phyloP scores from a whole-genome alignment of 2,888 invertebrate genomes.

The Rotaria macrura region DNA sequence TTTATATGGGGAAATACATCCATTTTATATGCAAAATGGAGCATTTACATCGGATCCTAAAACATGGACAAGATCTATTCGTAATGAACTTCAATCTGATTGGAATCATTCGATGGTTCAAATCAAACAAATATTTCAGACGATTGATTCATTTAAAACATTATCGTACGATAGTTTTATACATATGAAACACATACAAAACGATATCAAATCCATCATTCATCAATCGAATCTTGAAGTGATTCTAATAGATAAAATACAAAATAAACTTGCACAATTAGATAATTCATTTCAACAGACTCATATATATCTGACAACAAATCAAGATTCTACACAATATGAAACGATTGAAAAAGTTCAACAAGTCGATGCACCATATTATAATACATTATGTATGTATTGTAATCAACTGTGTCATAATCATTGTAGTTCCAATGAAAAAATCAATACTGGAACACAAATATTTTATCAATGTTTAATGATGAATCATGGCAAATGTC shows the following conservation, averaged over 20 bases:
- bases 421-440: not conserved
- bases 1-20: not conserved
- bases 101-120: not conserved
- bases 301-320: not conserved
- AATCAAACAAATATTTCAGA: not conserved
- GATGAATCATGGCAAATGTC: not conserved
- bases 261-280: not conserved
- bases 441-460: not conserved
- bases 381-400: not conserved
- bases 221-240: not conserved
- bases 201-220: not conserved
- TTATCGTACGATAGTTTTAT: not conserved
- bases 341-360: not conserved
- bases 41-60: not conserved
- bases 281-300: not conserved
- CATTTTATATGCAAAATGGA: slow-evolving; percentile 8
- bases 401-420: slow-evolving; percentile 13
- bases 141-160: not conserved
- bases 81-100: not conserved
- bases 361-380: not conserved
- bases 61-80: not conserved
- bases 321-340: not conserved
- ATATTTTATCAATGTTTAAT: not conserved
- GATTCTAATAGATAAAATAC: not conserved
- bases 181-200: not conserved